A percentile compares a stretch with the other conserved stretches of the same genome.
These are phyloP conservation scores for Siphamia tubifer DNA, from an alignment of 2,113 vertebrate genomes.

Conservation along the genomic window DNA sequence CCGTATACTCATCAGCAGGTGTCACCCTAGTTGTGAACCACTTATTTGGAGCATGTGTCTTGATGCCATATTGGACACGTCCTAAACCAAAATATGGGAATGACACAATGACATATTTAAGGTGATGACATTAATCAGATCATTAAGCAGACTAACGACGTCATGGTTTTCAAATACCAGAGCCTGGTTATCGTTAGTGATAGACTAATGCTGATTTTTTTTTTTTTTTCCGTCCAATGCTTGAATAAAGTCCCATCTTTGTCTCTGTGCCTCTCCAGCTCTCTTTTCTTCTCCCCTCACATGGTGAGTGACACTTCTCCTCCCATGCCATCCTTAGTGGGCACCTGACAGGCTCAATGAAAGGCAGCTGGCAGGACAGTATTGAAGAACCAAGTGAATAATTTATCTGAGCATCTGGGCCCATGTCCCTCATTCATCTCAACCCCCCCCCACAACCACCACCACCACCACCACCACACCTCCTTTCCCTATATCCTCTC, in stretches of 20 bases:
- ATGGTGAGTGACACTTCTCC: slow-evolving; percentile 23
- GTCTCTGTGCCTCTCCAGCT: not conserved
- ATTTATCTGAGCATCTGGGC: slow-evolving; percentile 75
- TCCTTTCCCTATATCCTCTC: not conserved
- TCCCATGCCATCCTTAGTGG: slow-evolving; percentile 17
- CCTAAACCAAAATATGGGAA: no score
- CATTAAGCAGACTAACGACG: no score
- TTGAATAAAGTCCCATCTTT: not conserved
- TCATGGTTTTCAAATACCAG: no score
- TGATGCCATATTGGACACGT: no score
- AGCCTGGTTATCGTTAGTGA: no score
- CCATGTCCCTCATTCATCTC: slow-evolving; percentile 53
- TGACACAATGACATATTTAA: no score
- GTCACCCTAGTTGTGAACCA: no score
- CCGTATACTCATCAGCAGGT: no score
- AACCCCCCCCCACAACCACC: not conserved
- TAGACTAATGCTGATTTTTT: no score
- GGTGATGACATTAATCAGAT: no score
- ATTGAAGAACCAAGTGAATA: slow-evolving; percentile 69
- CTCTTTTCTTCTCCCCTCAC: not conserved
- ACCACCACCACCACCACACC: no score
- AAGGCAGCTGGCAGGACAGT: slow-evolving; percentile 46
- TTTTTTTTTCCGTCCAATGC: not conserved
- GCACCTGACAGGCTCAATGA: slow-evolving; percentile 56
- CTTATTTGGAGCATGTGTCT: no score